These are phyloP conservation scores for Brachyistius frenatus DNA, from an alignment of 2,113 vertebrate species.

Conservation along the genomic window DNA sequence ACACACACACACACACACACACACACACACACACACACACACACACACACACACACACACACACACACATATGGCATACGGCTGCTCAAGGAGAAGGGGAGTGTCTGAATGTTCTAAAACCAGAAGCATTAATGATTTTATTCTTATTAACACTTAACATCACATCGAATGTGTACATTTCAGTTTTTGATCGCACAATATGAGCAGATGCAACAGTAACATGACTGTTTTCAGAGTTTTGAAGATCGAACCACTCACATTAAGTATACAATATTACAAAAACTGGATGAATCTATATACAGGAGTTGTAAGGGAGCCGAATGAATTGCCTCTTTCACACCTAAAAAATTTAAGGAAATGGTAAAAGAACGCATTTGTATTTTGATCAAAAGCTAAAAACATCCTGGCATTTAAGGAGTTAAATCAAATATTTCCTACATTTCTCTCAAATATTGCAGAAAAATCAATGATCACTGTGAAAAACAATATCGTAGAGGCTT, in stretches of 20 bases:
- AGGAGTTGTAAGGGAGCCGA: not conserved
- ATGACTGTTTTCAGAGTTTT: not conserved
- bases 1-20: too few species aligned
- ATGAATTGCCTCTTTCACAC: not conserved
- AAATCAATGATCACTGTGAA: slow-evolving; percentile 39
- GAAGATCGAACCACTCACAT: not conserved
- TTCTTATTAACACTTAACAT: not conserved
- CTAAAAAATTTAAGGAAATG: not conserved
- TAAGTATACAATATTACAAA: not conserved
- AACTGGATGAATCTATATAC: not conserved
- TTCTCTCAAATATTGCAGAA: slow-evolving; percentile 14
- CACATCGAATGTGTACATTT: not conserved
- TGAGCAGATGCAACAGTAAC: not conserved
- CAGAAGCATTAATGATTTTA: not conserved
- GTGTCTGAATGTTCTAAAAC: not conserved
- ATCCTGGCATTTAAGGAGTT: slow-evolving; percentile 17
- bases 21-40: not conserved
- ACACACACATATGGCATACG: not conserved
- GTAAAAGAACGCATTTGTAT: not conserved
- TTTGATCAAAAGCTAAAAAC: not conserved
- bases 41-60: too few species aligned
- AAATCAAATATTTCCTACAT: slow-evolving; percentile 15
- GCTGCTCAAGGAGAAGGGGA: slow-evolving; percentile 20
- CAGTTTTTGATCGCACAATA: not conserved
- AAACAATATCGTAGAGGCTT: slow-evolving; percentile 56